phyloP scores from a whole-genome alignment of 2,797 vertebrate species.

The Sebastes alutus region DNA sequence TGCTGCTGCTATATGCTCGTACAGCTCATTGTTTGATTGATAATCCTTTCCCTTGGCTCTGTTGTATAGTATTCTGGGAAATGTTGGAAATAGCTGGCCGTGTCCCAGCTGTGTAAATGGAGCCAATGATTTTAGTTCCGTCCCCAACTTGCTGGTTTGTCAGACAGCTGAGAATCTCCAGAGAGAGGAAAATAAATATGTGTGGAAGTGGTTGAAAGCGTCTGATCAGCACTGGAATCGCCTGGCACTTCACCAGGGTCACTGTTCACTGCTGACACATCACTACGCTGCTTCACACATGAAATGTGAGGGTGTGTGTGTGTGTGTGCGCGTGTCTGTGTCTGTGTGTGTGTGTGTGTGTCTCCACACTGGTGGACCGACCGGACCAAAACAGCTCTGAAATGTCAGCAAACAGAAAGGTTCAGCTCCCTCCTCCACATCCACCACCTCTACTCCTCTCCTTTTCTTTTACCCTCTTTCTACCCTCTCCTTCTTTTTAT shows the following conservation, averaged over 20 bases:
- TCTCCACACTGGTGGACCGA: background rate
- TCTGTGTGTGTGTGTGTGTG: background rate
- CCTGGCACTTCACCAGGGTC: constrained; percentile 36
- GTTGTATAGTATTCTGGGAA: background rate
- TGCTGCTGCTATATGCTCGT: background rate
- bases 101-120: background rate
- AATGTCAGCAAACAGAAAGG: background rate
- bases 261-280: constrained; percentile 60
- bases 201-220: constrained; percentile 44
- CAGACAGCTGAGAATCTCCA: constrained; percentile 28
- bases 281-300: constrained; percentile 29
- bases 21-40: background rate
- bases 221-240: constrained; percentile 51
- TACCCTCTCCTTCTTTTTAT: no score
- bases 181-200: constrained; percentile 35
- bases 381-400: background rate
- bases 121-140: background rate
- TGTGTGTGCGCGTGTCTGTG: background rate
- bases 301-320: constrained; percentile 3
- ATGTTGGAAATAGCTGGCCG: background rate
- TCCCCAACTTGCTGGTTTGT: constrained; percentile 9
- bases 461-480: background rate
- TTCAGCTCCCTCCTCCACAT: background rate
- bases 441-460: background rate
- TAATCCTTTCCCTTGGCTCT: background rate